Evolutionary conservation across 2,797 vertebrate genomes (phyloP).

Genomic region (Oryzias sinensis): DNA sequence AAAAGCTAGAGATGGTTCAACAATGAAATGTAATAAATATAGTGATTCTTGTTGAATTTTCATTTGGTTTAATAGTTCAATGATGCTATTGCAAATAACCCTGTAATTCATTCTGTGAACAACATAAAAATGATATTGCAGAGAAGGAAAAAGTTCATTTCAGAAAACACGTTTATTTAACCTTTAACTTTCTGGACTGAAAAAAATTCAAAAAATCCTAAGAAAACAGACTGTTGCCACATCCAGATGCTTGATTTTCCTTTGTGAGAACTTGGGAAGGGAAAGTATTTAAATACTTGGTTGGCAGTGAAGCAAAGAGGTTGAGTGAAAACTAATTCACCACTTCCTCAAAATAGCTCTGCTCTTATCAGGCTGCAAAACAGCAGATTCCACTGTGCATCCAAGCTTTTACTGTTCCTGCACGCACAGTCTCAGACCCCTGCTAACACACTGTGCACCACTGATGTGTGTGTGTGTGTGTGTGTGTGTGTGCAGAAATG

Average conservation of each 20-base stretch:
- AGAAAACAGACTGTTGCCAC: not conserved
- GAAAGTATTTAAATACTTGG: constrained; percentile 47
- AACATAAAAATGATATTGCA: not conserved
- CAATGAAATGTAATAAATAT: too few relatives aligned
- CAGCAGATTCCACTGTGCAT: constrained; percentile 29
- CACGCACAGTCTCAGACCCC: constrained; percentile 5
- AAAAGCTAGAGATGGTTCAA: too few relatives aligned
- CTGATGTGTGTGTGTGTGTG: not conserved
- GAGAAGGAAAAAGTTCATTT: not conserved
- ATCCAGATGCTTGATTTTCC: not conserved
- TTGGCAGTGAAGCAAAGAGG: constrained; percentile 27
- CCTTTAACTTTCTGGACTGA: not conserved
- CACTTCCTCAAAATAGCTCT: constrained; percentile 49
- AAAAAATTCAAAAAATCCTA: not conserved
- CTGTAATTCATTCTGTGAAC: too few relatives aligned
- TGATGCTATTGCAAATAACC: too few relatives aligned
- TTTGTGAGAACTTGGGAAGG: constrained; percentile 12
- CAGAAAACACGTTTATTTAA: too few relatives aligned
- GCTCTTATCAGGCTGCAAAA: constrained; percentile 43
- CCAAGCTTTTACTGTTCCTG: constrained; percentile 14
- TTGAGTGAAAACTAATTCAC: constrained; percentile 27
- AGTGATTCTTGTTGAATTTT: too few relatives aligned
- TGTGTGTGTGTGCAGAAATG: not conserved
- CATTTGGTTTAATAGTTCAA: too few relatives aligned
- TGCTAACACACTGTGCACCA: not conserved